Conservation (phyloP, 2,113 vertebrate genomes). For the Scytalopus superciliaris region DNA sequence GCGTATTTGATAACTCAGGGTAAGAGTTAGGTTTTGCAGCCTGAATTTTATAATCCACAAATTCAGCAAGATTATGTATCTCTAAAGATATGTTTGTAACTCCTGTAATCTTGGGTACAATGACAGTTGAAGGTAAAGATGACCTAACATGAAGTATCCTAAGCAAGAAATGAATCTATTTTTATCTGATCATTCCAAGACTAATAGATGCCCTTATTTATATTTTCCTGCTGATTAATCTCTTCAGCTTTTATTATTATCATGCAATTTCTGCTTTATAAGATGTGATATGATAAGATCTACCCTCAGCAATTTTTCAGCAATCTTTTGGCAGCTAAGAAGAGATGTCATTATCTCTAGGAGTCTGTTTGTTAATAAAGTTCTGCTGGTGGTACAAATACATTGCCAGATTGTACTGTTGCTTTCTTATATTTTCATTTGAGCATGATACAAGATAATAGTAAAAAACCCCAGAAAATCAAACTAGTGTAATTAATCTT, state of each 20-base stretch:
- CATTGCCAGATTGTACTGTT: background rate
- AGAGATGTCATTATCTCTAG: background rate
- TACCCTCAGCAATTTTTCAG: background rate
- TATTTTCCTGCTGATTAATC: background rate
- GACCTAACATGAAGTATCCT: background rate
- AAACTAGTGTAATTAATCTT: background rate
- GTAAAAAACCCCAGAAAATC: background rate
- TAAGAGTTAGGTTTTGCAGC: background rate
- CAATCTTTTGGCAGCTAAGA: background rate
- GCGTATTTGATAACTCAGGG: background rate
- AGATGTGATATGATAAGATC: background rate
- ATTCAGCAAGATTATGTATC: background rate
- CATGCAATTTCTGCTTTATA: background rate
- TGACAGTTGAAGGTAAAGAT: background rate
- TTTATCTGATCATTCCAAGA: background rate
- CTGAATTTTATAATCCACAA: background rate
- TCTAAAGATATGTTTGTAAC: background rate
- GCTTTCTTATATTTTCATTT: background rate
- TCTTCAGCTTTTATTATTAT: background rate
- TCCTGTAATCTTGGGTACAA: background rate
- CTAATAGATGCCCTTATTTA: background rate
- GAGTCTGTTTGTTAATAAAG: background rate
- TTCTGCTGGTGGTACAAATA: background rate
- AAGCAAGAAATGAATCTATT: background rate
- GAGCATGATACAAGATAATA: background rate